These are phyloP conservation scores for Rana temporaria DNA, from an alignment of 2,113 vertebrate genomes.

Conservation along the genomic window DNA sequence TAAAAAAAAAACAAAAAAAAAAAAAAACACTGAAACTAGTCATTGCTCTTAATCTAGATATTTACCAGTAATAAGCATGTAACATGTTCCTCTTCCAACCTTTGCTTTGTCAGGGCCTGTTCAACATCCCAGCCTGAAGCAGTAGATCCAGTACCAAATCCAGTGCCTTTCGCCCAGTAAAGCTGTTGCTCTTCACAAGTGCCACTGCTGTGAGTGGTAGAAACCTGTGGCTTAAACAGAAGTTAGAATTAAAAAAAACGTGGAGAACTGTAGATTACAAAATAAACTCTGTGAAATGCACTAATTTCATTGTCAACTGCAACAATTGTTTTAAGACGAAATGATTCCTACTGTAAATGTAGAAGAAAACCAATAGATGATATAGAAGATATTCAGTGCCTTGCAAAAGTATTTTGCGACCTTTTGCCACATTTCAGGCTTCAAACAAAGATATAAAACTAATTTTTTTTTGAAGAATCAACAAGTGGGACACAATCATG, in stretches of 20 bases:
- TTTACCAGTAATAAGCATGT: constrained; percentile 93
- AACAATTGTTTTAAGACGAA: too few relatives aligned
- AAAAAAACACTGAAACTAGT: too few relatives aligned
- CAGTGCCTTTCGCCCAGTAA: constrained; percentile 98
- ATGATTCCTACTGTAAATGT: too few relatives aligned
- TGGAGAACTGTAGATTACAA: background rate
- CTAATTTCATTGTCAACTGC: background rate
- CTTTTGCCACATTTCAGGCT: too few relatives aligned
- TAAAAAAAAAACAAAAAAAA: too few relatives aligned
- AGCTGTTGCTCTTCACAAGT: constrained; percentile 95
- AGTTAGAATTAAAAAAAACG: background rate
- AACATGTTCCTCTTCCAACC: constrained; percentile 97
- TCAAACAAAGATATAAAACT: too few relatives aligned
- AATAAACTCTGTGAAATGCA: too few relatives aligned
- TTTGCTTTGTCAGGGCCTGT: constrained; percentile 96
- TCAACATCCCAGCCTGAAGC: constrained; percentile 98
- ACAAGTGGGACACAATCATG: too few relatives aligned
- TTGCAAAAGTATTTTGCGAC: too few relatives aligned
- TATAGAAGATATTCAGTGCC: too few relatives aligned
- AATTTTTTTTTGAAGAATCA: too few relatives aligned
- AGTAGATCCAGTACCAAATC: constrained; percentile 96
- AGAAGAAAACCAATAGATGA: too few relatives aligned
- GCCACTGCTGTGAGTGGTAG: constrained; percentile 84
- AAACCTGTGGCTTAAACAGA: constrained; percentile 83
- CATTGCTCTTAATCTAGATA: background rate